Conservation (phyloP, 2,888 invertebrate species). For the Andrena hattorfiana region DNA sequence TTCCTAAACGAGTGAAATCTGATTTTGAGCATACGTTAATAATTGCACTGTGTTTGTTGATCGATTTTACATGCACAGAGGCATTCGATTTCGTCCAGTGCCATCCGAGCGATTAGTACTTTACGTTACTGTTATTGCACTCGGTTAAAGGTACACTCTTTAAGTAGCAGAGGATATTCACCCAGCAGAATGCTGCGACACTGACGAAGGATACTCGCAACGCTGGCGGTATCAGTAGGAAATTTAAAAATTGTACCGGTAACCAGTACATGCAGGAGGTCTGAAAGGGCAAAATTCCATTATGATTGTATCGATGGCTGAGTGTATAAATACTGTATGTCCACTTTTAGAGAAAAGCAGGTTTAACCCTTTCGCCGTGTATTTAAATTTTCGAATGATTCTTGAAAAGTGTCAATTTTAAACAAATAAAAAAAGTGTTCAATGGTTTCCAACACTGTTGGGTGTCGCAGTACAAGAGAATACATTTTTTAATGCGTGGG, state of each 20-base stretch:
- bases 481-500: too few relatives aligned
- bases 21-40: conserved; percentile 1
- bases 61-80: neutral
- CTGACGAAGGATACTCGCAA: conserved; percentile 93
- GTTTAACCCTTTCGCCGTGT: too few relatives aligned
- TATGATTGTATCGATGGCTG: neutral
- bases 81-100: neutral
- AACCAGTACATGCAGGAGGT: conserved; percentile 94
- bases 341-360: too few relatives aligned
- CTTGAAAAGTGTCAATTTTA: too few relatives aligned
- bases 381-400: too few relatives aligned
- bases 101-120: conserved; percentile 8
- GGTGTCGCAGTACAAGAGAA: too few relatives aligned
- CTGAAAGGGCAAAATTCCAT: conserved; percentile 83
- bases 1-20: too few relatives aligned
- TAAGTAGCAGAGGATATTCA: conserved; percentile 93
- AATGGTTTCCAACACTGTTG: too few relatives aligned
- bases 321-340: neutral
- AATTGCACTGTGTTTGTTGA: conserved; percentile 6
- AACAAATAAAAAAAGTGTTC: too few relatives aligned
- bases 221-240: conserved; percentile 89
- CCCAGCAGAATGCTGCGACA: conserved; percentile 92
- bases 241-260: conserved; percentile 93
- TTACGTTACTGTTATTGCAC: conserved; percentile 25
- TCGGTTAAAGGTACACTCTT: conserved; percentile 84